Conservation (phyloP, 1,140 invertebrate genomes). For the Drosophila rhopaloa region DNA sequence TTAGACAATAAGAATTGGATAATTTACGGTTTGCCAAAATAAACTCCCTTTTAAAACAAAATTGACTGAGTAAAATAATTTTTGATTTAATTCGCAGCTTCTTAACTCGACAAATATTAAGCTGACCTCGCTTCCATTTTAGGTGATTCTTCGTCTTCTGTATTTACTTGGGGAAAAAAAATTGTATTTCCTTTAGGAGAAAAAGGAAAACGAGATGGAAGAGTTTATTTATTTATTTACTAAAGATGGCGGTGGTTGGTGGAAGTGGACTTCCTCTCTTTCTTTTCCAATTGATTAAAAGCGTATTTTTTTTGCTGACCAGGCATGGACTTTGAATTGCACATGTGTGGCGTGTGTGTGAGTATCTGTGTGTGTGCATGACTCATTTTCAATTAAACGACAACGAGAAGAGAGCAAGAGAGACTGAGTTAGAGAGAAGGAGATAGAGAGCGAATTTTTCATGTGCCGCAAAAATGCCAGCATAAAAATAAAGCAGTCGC, state of each 20-base stretch:
- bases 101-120: slow-evolving; percentile 34
- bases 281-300: slow-evolving; percentile 65
- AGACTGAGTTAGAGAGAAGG: background rate
- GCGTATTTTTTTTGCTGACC: slow-evolving; percentile 46
- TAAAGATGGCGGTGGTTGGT: slow-evolving; percentile 1
- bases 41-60: background rate
- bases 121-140: slow-evolving; percentile 34
- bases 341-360: slow-evolving; percentile 38
- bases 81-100: slow-evolving; percentile 16
- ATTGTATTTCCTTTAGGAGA: slow-evolving; percentile 16
- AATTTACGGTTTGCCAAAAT: too few relatives aligned
- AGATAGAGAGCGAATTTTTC: slow-evolving; percentile 49
- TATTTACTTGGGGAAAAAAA: slow-evolving; percentile 1
- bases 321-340: slow-evolving; percentile 69
- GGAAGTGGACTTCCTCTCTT: slow-evolving; percentile 26
- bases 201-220: slow-evolving; percentile 14
- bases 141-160: background rate
- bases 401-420: slow-evolving; percentile 57
- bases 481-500: slow-evolving; percentile 77
- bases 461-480: slow-evolving; percentile 80
- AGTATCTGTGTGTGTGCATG: slow-evolving; percentile 56
- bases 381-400: slow-evolving; percentile 81
- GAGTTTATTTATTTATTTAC: slow-evolving; percentile 64
- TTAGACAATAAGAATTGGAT: too few relatives aligned
- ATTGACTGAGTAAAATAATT: slow-evolving; percentile 8